Percentiles rank a stretch among this genome's conserved stretches.
Evolutionary conservation across 2,113 vertebrate genomes (phyloP).

Genomic region (Solea senegalensis): DNA sequence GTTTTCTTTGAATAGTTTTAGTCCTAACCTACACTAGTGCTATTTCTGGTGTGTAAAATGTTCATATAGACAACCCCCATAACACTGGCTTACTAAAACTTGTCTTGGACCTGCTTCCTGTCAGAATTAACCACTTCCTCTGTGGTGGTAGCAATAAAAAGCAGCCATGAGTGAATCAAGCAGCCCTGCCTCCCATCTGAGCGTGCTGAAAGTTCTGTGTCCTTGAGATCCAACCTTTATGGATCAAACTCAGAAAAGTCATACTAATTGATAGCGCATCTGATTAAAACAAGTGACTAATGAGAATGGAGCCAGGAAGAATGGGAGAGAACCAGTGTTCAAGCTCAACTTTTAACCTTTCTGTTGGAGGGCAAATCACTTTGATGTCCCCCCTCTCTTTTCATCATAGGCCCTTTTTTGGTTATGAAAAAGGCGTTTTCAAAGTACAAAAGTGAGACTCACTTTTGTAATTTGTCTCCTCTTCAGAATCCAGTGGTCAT

Average conservation of each 20-base stretch:
- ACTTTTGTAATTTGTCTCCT: conserved; percentile 82
- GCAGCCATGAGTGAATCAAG: conserved; percentile 24
- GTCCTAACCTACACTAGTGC: background rate
- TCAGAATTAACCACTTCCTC: conserved; percentile 71
- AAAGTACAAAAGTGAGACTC: conserved; percentile 78
- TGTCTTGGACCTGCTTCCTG: conserved; percentile 30
- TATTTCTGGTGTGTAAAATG: conserved; percentile 2
- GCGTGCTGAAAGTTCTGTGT: conserved; percentile 68
- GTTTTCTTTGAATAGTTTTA: background rate
- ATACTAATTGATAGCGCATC: conserved; percentile 81
- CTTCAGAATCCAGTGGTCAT: conserved; percentile 77
- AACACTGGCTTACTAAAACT: background rate
- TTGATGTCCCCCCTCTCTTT: conserved; percentile 94
- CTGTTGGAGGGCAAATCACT: conserved; percentile 88
- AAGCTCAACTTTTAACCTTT: conserved; percentile 93
- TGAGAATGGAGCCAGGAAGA: conserved; percentile 91
- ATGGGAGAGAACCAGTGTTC: conserved; percentile 90
- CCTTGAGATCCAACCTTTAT: conserved; percentile 77
- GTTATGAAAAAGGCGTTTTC: conserved; percentile 83
- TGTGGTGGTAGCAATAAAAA: conserved; percentile 55
- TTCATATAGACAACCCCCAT: background rate
- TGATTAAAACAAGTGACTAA: conserved; percentile 97
- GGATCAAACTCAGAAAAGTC: conserved; percentile 76
- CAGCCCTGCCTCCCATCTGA: conserved; percentile 37
- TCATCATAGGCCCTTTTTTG: conserved; percentile 89